phyloP scores from a whole-genome alignment of 2,888 invertebrate genomes.

The Phasia obesa region DNA sequence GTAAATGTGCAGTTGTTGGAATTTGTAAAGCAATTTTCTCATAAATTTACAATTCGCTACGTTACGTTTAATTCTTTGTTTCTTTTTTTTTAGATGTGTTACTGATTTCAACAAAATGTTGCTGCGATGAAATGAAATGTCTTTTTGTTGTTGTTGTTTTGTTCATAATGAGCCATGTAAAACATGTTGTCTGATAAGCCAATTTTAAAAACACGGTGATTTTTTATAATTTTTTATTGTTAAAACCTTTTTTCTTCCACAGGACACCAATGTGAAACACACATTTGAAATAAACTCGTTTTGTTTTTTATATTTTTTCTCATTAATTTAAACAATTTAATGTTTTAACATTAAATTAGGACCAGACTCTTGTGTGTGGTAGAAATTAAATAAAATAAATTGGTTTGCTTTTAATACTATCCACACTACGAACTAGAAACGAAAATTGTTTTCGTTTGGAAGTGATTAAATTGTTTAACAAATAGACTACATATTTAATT shows the following conservation, averaged over 20 bases:
- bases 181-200: constrained; percentile 68
- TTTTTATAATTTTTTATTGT: constrained; percentile 47
- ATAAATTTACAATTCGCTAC: constrained; percentile 75
- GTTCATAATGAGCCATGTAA: constrained; percentile 65
- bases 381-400: too few relatives aligned
- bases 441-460: too few relatives aligned
- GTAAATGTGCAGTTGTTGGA: constrained; percentile 38
- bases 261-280: background rate
- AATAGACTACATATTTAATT: too few relatives aligned
- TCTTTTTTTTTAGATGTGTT: constrained; percentile 4
- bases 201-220: constrained; percentile 56
- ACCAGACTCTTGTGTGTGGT: background rate
- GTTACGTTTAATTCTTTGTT: constrained; percentile 63
- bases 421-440: too few relatives aligned
- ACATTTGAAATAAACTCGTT: constrained; percentile 56
- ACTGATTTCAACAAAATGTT: constrained; percentile 48
- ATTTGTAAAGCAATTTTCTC: constrained; percentile 65
- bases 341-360: constrained; percentile 32
- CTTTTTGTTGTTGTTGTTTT: constrained; percentile 26
- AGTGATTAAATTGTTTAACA: too few relatives aligned
- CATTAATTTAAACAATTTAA: constrained; percentile 30
- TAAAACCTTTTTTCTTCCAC: background rate
- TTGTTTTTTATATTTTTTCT: constrained; percentile 4
- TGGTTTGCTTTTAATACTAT: too few relatives aligned
- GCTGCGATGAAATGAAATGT: constrained; percentile 54